A percentile compares a stretch with the other conserved stretches of the same genome.
phyloP scores from a whole-genome alignment of 2,888 invertebrate genomes.

The Psococerastis gibbosa region DNA sequence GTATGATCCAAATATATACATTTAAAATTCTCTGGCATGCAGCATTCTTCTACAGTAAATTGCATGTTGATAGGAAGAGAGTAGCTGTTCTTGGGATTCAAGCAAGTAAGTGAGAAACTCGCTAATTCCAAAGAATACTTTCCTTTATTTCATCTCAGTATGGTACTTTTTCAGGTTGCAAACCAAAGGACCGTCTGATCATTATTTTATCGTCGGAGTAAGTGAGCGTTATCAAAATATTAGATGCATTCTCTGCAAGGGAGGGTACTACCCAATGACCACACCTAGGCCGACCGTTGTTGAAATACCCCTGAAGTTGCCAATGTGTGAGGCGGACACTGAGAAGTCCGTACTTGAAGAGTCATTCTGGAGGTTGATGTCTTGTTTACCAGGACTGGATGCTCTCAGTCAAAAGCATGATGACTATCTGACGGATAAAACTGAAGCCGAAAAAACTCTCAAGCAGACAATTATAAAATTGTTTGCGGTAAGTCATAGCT shows the following conservation, averaged over 20 bases:
- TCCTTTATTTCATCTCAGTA: no score
- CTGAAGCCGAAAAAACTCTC: slow-evolving; percentile 42
- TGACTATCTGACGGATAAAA: slow-evolving; percentile 18
- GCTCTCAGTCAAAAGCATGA: slow-evolving; percentile 10
- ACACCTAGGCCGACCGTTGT: slow-evolving; percentile 67
- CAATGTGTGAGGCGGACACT: slow-evolving; percentile 53
- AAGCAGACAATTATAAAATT: slow-evolving; percentile 71
- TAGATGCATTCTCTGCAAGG: slow-evolving; percentile 71
- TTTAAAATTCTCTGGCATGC: no score
- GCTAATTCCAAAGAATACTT: no score
- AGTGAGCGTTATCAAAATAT: slow-evolving; percentile 60
- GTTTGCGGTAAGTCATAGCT: slow-evolving; percentile 51
- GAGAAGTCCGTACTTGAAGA: slow-evolving; percentile 75
- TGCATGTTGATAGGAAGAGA: no score
- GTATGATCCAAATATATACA: no score
- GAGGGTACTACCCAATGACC: slow-evolving; percentile 70
- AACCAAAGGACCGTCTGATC: slow-evolving; percentile 49
- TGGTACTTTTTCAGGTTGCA: slow-evolving; percentile 26
- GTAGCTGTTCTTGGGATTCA: no score
- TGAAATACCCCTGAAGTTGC: slow-evolving; percentile 52
- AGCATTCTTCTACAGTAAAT: no score
- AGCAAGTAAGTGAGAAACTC: no score
- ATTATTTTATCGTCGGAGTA: slow-evolving; percentile 57
- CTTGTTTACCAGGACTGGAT: slow-evolving; percentile 12
- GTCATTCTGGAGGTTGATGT: slow-evolving; percentile 17